Evolutionary conservation across 2,888 invertebrate genomes (phyloP), one percentile per base, ranked within the genome.

Genomic region (Calameuta filiformis): DNA sequence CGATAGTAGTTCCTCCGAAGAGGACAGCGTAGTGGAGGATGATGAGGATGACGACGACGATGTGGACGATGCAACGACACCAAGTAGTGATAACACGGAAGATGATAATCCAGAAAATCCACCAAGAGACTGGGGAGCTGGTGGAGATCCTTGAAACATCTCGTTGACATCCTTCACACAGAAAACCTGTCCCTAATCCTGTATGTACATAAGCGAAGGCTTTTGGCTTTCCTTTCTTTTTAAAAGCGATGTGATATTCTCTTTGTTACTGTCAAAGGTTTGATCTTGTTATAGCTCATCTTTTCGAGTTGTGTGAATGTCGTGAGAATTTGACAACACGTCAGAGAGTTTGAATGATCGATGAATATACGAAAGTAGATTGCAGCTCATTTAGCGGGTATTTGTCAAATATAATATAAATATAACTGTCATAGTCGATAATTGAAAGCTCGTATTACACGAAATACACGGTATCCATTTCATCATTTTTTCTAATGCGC

Each of bases 1-100:
- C 73, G 84, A 87, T 56, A 84, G 86, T 56, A 86, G 80, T 77
- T 87, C 86, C 6, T 83, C 85, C 6, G 86, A 86, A 3, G 82
- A 83, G 35, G 84, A 85, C 33, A 83, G 77, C 31, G 68, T 75
- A 15, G 40, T 75, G 34, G 84, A 56, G 23, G 56, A 85, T 34
- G 56, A 80, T 68, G 82, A 81, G 23, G 79, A 83, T 35, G 80
- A 81, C 3, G 73, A 69, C 74, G 78, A 79, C 23, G 80, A 81
- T 12, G 79, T 73, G 12, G 80, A 83, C 35, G 80, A 85, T 40
- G 80, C 76, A 12, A 73, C 78, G 31, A 76, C 77, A 40, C 11
- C 40, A 40, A 75, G 75, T 31, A 77, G 78, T 34, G 76, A 78
- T 12, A 75, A 73, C 68, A 78, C 78, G 3, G 78, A 78, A n/a